Conservation (phyloP, 1,140 invertebrate genomes). For the Halictus rubicundus region DNA sequence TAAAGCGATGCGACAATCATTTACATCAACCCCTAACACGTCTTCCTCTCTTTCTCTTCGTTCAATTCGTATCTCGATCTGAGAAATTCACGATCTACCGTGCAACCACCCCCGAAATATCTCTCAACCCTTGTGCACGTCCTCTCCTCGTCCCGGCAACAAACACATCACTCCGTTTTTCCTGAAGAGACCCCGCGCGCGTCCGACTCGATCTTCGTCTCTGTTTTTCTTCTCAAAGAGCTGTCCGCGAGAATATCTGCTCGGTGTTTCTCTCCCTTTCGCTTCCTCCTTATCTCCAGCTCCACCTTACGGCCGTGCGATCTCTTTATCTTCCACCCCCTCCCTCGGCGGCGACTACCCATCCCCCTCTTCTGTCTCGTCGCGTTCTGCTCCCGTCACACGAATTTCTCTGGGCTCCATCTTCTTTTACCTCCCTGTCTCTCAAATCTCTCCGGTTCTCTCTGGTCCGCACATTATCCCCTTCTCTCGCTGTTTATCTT, state of each 20-base stretch:
- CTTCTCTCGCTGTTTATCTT: background rate
- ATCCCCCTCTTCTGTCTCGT: background rate
- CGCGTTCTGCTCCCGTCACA: background rate
- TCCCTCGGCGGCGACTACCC: no score
- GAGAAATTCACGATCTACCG: no score
- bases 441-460: no score
- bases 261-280: background rate
- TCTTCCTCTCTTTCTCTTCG: no score
- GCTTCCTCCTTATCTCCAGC: slow-evolving; percentile 9
- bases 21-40: no score
- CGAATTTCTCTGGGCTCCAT: background rate
- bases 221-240: background rate
- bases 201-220: background rate
- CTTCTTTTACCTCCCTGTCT: no score
- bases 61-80: no score
- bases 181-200: background rate
- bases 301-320: background rate
- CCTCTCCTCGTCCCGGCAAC: background rate
- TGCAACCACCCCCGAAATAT: background rate
- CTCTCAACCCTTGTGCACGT: background rate
- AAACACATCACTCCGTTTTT: background rate
- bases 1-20: no score
- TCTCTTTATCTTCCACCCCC: background rate
- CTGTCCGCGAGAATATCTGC: background rate
- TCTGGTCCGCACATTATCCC: no score